These are phyloP conservation scores for Grus americana DNA, from an alignment of 2,113 vertebrate genomes.

Conservation along the genomic window DNA sequence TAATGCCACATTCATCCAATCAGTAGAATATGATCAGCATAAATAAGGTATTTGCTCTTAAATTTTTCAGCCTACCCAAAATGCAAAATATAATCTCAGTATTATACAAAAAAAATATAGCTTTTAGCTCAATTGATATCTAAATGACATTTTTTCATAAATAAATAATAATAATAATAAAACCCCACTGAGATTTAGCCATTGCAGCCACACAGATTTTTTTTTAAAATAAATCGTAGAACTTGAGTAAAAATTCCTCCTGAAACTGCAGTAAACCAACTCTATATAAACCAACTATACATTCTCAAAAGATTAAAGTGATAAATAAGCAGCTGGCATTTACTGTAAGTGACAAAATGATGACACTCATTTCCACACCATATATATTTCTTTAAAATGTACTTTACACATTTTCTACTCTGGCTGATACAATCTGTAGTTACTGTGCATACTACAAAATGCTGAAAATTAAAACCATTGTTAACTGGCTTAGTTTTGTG, in stretches of 20 bases:
- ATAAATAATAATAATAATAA: neutral
- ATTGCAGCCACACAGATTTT: neutral
- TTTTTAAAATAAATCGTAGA: neutral
- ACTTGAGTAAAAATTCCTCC: neutral
- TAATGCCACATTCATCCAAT: neutral
- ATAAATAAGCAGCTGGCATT: constrained; percentile 31
- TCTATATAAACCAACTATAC: neutral
- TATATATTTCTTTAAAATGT: neutral
- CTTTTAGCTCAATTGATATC: neutral
- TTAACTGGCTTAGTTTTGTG: neutral
- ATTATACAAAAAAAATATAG: neutral
- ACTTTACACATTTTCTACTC: neutral
- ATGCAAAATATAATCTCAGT: neutral
- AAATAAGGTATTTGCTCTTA: neutral
- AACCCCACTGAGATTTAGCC: neutral
- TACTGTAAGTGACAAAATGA: constrained; percentile 45
- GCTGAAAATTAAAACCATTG: neutral
- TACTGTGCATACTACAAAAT: neutral
- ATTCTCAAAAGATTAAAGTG: neutral
- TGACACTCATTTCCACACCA: constrained; percentile 40
- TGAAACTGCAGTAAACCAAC: neutral
- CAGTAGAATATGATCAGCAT: neutral
- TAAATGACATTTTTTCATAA: neutral
- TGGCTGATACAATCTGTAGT: constrained; percentile 3
- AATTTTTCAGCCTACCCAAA: neutral